Percentiles rank a stretch among this genome's conserved stretches.
Conservation (phyloP, 2,888 invertebrate genomes). For the Stenolophus ochropezus region DNA sequence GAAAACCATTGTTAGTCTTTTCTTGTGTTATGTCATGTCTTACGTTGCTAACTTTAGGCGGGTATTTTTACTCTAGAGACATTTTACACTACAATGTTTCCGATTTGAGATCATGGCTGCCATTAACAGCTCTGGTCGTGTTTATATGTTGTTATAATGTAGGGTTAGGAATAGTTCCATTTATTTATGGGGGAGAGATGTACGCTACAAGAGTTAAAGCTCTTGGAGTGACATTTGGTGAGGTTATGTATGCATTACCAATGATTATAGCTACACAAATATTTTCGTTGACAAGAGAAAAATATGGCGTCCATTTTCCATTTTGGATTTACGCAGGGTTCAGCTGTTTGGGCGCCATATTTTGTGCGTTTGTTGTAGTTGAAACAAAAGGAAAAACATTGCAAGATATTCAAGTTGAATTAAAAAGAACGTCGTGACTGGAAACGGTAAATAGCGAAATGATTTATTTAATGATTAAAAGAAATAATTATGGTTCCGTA, state of each 20-base stretch:
- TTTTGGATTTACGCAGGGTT: constrained; percentile 42
- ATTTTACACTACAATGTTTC: constrained; percentile 19
- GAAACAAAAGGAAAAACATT: constrained; percentile 56
- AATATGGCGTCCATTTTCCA: constrained; percentile 44
- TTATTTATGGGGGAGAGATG: constrained; percentile 49
- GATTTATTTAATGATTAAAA: background rate
- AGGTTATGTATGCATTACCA: constrained; percentile 50
- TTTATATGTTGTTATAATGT: constrained; percentile 54
- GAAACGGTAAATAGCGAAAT: background rate
- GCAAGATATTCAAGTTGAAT: constrained; percentile 44
- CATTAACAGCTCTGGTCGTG: constrained; percentile 29
- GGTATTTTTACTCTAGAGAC: constrained; percentile 46
- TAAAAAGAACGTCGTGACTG: constrained; percentile 19
- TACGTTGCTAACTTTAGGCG: constrained; percentile 21
- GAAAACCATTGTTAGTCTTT: constrained; percentile 48
- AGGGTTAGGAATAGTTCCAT: constrained; percentile 48
- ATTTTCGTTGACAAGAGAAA: constrained; percentile 30
- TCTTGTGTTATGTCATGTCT: constrained; percentile 45
- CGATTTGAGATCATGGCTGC: constrained; percentile 33
- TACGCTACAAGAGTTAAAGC: constrained; percentile 49
- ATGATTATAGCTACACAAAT: constrained; percentile 53
- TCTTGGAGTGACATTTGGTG: constrained; percentile 46
- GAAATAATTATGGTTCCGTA: background rate
- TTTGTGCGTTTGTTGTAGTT: constrained; percentile 39
- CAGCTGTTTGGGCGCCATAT: constrained; percentile 42